These are phyloP conservation scores for Momotus momota DNA, from an alignment of 2,797 vertebrate genomes.

Conservation along the genomic window DNA sequence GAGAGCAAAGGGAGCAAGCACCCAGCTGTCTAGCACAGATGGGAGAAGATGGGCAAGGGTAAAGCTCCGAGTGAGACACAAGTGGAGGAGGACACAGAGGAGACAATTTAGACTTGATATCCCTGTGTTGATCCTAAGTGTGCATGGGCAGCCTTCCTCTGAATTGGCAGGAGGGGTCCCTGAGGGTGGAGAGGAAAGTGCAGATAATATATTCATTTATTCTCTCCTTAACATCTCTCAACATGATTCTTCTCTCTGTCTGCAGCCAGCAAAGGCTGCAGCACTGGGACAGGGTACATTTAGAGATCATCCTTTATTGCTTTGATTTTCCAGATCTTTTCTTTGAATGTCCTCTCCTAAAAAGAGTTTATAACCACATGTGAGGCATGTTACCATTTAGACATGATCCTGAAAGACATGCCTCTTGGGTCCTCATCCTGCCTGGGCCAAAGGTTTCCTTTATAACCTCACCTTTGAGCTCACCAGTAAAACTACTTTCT, in stretches of 20 bases:
- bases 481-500: neutral
- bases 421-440: neutral
- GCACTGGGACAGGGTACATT: neutral
- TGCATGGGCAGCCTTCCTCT: neutral
- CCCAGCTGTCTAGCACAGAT: neutral
- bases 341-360: neutral
- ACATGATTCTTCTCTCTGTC: rapidly evolving
- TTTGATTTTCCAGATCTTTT: neutral
- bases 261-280: neutral
- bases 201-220: neutral
- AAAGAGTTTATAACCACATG: neutral
- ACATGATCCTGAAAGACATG: neutral
- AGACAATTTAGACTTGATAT: neutral
- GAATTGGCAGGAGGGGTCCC: neutral
- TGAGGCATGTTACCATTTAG: neutral
- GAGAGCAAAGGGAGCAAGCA: neutral
- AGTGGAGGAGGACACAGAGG: rapidly evolving
- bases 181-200: rapidly evolving
- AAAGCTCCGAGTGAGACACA: neutral
- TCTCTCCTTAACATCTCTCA: neutral
- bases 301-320: neutral
- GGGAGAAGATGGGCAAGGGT: neutral
- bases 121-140: neutral
- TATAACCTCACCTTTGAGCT: conserved; percentile 38
- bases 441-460: neutral